Percentiles rank a stretch among this genome's conserved stretches.
Conservation (phyloP, 2,797 vertebrate species). For the Zenarchopterus dispar region DNA sequence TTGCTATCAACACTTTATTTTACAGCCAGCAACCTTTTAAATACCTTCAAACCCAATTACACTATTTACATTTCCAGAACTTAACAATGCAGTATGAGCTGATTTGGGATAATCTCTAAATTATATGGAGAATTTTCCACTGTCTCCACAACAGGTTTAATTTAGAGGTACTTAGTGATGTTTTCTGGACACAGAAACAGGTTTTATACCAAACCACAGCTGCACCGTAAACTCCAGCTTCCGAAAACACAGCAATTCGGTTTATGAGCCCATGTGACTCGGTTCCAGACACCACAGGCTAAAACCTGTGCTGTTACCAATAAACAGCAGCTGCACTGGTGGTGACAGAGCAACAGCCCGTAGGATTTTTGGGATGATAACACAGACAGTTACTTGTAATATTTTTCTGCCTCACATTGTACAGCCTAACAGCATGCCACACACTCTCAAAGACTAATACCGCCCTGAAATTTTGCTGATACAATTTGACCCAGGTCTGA, state of each 20-base stretch:
- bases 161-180: constrained; percentile 4
- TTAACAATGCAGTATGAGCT: background rate
- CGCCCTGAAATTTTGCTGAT: constrained; percentile 31
- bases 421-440: constrained; percentile 7
- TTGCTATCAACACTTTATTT: background rate
- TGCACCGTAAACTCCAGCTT: constrained; percentile 8
- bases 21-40: constrained; percentile 3
- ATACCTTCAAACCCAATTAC: background rate
- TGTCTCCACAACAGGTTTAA: background rate
- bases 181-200: background rate
- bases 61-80: background rate
- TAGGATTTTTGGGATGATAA: constrained; percentile 18
- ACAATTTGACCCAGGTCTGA: constrained; percentile 64
- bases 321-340: constrained; percentile 25
- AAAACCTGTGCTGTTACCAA: constrained; percentile 25
- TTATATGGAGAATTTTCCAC: background rate
- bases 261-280: constrained; percentile 15
- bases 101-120: background rate
- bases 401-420: constrained; percentile 18
- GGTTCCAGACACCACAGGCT: constrained; percentile 18
- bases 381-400: constrained; percentile 26
- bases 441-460: constrained; percentile 10
- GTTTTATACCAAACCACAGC: constrained; percentile 5
- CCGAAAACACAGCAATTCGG: background rate
- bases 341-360: constrained; percentile 16